Evolutionary conservation across 1,140 invertebrate genomes (phyloP).

Genomic region (Carcinoscorpius rotundicauda): DNA sequence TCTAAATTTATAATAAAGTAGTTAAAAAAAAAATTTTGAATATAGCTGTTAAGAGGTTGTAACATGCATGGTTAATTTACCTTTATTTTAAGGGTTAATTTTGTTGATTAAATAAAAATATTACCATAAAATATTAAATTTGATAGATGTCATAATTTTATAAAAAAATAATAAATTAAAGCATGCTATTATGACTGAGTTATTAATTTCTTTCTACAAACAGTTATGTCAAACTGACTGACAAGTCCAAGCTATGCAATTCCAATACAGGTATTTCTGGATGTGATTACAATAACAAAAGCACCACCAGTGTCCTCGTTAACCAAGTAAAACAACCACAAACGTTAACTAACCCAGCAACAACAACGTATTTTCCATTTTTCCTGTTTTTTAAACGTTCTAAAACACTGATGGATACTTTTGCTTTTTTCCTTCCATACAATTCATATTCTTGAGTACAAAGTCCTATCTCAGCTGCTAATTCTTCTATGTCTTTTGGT

Average conservation of each 20-base stretch:
- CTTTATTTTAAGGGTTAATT: not conserved
- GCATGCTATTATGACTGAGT: not conserved
- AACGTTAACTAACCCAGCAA: slow-evolving; percentile 60
- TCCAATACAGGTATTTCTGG: not conserved
- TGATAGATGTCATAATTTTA: no score
- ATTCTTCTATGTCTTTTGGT: slow-evolving; percentile 63
- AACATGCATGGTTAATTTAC: not conserved
- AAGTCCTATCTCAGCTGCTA: slow-evolving; percentile 79
- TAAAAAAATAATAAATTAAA: no score
- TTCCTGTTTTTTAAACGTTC: slow-evolving; percentile 53
- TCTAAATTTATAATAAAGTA: not conserved
- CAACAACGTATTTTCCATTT: slow-evolving; percentile 87
- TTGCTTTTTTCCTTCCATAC: slow-evolving; percentile 86
- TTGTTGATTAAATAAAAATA: not conserved
- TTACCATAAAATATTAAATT: no score
- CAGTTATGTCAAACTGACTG: not conserved
- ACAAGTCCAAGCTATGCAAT: not conserved
- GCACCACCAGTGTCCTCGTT: not conserved
- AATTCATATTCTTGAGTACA: slow-evolving; percentile 63
- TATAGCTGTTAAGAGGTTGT: not conserved
- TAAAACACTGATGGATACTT: slow-evolving; percentile 72
- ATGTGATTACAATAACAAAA: not conserved
- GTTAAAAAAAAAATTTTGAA: slow-evolving; percentile 17
- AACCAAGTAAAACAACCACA: not conserved
- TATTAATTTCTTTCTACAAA: not conserved